Evolutionary conservation across 2,797 vertebrate species (phyloP).

Genomic region (Notolabrus celidotus): DNA sequence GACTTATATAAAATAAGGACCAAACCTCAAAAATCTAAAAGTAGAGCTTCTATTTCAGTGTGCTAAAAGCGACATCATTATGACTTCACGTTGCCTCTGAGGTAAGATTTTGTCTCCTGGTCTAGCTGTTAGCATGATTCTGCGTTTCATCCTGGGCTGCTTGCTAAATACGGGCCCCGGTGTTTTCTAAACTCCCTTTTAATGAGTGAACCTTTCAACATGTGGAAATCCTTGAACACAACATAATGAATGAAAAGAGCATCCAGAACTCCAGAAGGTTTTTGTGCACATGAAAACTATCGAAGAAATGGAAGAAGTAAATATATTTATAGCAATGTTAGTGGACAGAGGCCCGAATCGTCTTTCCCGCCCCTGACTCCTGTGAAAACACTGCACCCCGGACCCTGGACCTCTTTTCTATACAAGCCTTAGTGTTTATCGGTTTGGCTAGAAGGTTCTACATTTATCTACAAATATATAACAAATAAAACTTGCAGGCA

Average conservation of each 20-base stretch:
- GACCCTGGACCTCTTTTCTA: conserved; percentile 90
- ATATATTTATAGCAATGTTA: conserved; percentile 97
- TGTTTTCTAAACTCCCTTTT: conserved; percentile 64
- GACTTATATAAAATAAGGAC: background rate
- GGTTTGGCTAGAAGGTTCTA: conserved; percentile 99
- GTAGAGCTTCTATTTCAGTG: conserved; percentile 18
- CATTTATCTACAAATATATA: conserved; percentile 99
- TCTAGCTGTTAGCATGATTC: conserved; percentile 31
- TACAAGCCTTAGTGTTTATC: conserved; percentile 98
- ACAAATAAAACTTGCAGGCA: conserved; percentile 99
- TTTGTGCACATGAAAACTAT: conserved; percentile 91
- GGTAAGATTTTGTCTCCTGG: conserved; percentile 55
- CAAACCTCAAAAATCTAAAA: conserved; percentile 18
- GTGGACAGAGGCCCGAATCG: conserved; percentile 90
- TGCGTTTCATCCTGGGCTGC: conserved; percentile 56
- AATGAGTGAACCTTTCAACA: conserved; percentile 77
- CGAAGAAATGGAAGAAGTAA: conserved; percentile 94
- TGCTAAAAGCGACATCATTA: conserved; percentile 30
- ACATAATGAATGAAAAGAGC: conserved; percentile 77
- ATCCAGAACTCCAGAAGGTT: conserved; percentile 85
- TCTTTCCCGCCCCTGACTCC: conserved; percentile 60
- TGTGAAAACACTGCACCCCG: conserved; percentile 68
- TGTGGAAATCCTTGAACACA: conserved; percentile 87
- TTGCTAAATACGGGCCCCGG: conserved; percentile 72
- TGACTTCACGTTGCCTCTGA: conserved; percentile 41